Percentiles rank a stretch among this genome's conserved stretches.
Evolutionary conservation across 2,797 vertebrate genomes (phyloP).

Genomic region (Sebastiscus albofasciatus): DNA sequence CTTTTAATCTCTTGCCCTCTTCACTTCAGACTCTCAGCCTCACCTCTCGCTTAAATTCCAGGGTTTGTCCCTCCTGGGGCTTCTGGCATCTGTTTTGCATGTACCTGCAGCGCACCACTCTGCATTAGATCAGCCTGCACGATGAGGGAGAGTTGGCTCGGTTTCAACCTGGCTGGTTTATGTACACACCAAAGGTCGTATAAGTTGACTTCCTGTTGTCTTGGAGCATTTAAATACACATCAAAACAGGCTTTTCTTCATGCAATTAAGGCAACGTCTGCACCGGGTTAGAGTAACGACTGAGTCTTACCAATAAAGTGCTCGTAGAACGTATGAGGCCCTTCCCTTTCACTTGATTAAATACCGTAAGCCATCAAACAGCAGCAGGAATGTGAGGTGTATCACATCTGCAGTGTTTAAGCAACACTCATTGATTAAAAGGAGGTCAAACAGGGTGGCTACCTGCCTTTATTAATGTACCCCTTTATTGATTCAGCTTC

Average conservation of each 20-base stretch:
- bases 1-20: conserved; percentile 63
- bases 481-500: not conserved
- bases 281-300: conserved; percentile 23
- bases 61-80: conserved; percentile 45
- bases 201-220: conserved; percentile 52
- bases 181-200: conserved; percentile 20
- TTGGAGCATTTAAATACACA: conserved; percentile 41
- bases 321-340: not conserved
- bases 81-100: conserved; percentile 58
- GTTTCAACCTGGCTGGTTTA: conserved; percentile 24
- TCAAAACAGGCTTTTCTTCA: conserved; percentile 4
- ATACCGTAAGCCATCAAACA: conserved; percentile 15
- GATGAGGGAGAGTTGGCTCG: not conserved
- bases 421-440: not conserved
- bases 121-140: not conserved
- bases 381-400: conserved; percentile 10
- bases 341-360: conserved; percentile 5
- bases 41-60: conserved; percentile 64
- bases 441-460: not conserved
- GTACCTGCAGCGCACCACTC: conserved; percentile 53
- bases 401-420: not conserved
- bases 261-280: conserved; percentile 24
- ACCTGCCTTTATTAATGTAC: not conserved
- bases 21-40: conserved; percentile 53
- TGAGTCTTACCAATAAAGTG: conserved; percentile 32